Conservation (phyloP, 2,888 invertebrate genomes). For the Pyrgus malvae region DNA sequence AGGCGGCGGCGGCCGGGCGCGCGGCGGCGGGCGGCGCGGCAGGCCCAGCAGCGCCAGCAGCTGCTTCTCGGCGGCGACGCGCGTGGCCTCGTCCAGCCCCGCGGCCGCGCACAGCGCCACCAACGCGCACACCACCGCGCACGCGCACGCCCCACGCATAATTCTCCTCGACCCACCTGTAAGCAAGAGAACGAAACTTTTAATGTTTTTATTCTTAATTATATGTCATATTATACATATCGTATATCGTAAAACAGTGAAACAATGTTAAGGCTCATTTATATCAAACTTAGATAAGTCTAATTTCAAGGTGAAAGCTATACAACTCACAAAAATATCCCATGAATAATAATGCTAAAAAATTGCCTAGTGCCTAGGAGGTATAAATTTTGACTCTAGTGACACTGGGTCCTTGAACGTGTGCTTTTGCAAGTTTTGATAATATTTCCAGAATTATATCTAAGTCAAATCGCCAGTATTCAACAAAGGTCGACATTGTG, state of each 20-base stretch:
- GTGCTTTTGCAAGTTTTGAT: no score
- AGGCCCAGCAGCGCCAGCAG: conserved; percentile 77
- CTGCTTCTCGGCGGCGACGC: conserved; percentile 72
- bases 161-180: conserved; percentile 79
- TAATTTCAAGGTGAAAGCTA: no score
- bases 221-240: no score
- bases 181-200: conserved; percentile 44
- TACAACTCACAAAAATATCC: no score
- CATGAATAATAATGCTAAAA: no score
- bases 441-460: conserved; percentile 14
- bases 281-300: no score
- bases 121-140: conserved; percentile 80
- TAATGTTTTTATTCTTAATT: background rate
- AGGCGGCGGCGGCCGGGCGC: conserved; percentile 72
- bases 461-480: conserved; percentile 36
- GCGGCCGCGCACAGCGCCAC: conserved; percentile 70
- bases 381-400: background rate
- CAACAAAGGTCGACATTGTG: conserved; percentile 65
- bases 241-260: no score
- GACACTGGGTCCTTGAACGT: no score
- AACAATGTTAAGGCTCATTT: no score
- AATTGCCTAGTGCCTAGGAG: background rate
- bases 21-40: conserved; percentile 80
- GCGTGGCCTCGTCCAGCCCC: conserved; percentile 71
- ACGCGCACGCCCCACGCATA: conserved; percentile 81